phyloP scores from a whole-genome alignment of 53 echinoderm and acorn worm genomes.

The Echinarachnius parma region DNA sequence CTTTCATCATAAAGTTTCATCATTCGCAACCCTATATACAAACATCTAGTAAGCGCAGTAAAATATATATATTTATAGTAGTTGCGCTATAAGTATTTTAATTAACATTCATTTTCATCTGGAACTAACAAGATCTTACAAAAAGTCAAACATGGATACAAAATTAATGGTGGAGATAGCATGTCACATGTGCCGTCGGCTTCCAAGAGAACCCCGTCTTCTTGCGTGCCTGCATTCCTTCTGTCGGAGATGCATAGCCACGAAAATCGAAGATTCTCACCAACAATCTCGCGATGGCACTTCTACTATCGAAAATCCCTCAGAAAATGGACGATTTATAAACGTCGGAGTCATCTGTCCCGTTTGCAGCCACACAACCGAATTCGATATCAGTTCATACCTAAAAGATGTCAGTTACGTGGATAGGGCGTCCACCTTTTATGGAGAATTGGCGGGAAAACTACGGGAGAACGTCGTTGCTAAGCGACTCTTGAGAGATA shows the following conservation, averaged over 20 bases:
- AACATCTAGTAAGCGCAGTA: too few relatives aligned
- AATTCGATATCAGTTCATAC: background rate
- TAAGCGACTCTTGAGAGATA: too few relatives aligned
- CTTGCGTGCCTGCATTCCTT: slow-evolving; percentile 4
- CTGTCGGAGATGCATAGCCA: background rate
- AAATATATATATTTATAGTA: too few relatives aligned
- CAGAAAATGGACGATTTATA: background rate
- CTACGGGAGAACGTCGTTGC: background rate
- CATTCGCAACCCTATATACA: too few relatives aligned
- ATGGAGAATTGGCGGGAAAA: background rate
- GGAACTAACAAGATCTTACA: background rate
- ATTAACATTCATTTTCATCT: too few relatives aligned
- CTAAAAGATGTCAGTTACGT: too few relatives aligned
- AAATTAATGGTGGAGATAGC: background rate
- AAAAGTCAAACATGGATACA: background rate
- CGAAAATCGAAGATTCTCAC: background rate
- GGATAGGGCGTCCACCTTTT: too few relatives aligned
- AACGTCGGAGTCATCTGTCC: background rate
- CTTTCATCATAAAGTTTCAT: too few relatives aligned
- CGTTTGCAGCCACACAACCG: background rate
- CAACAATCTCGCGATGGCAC: background rate
- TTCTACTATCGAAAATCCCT: too few relatives aligned
- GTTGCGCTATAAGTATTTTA: too few relatives aligned
- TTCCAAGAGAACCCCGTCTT: background rate
- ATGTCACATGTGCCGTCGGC: background rate